Conservation (phyloP, 2,888 invertebrate genomes). For the Conistra vaccinii region DNA sequence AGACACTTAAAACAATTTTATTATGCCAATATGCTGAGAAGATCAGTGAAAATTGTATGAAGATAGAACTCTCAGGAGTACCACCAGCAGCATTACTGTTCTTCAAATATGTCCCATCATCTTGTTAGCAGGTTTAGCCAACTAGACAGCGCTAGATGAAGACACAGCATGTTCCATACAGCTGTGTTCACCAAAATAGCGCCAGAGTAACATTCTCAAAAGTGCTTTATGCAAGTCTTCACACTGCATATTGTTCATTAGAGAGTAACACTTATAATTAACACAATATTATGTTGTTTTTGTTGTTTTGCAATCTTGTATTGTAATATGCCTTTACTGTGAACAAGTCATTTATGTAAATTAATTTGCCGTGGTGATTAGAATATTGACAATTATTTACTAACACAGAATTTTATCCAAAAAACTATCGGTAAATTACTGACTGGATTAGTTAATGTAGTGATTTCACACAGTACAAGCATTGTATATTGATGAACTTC, state of each 20-base stretch:
- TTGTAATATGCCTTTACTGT: neutral
- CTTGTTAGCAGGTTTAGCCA: neutral
- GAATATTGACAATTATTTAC: too few species aligned
- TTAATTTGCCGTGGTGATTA: too few species aligned
- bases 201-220: constrained; percentile 83
- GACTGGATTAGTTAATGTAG: too few species aligned
- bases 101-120: neutral
- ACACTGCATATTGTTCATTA: constrained; percentile 85
- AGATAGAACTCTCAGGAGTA: neutral
- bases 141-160: constrained; percentile 79
- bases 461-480: too few species aligned
- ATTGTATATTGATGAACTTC: neutral
- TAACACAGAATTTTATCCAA: too few species aligned
- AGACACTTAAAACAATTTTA: too few species aligned
- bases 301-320: neutral
- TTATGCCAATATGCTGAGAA: too few species aligned
- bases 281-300: neutral
- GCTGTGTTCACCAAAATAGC: constrained; percentile 78
- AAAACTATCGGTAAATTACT: too few species aligned
- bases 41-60: too few species aligned
- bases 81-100: neutral
- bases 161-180: constrained; percentile 71
- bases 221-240: constrained; percentile 83
- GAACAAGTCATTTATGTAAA: neutral
- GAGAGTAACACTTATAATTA: constrained; percentile 75